These are phyloP conservation scores for Andrena fulva DNA, from an alignment of 2,888 invertebrate genomes.

Conservation along the genomic window DNA sequence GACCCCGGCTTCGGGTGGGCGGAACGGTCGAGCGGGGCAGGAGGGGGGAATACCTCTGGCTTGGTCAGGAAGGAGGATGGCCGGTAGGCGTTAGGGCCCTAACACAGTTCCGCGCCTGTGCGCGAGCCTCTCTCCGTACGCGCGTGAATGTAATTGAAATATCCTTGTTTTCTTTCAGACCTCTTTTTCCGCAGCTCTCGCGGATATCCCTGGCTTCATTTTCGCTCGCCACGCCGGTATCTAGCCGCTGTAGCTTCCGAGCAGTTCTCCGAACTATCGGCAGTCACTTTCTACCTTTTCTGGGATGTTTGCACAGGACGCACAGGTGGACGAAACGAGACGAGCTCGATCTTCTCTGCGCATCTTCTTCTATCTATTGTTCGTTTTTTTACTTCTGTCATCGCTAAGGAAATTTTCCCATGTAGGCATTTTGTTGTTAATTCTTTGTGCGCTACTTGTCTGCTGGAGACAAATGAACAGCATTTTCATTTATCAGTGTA, in stretches of 20 bases:
- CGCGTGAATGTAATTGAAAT: slow-evolving; percentile 58
- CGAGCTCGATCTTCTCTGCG: not conserved
- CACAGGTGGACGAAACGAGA: not conserved
- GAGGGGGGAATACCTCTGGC: slow-evolving; percentile 58
- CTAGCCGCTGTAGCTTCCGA: not conserved
- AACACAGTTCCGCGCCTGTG: slow-evolving; percentile 39
- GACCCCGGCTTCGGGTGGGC: slow-evolving; percentile 16
- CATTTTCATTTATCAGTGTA: not conserved
- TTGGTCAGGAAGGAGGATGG: slow-evolving; percentile 55
- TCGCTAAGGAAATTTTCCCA: not conserved
- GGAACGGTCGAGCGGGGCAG: slow-evolving; percentile 20
- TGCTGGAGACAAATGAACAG: slow-evolving; percentile 5
- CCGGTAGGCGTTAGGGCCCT: slow-evolving; percentile 57
- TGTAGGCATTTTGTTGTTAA: not conserved
- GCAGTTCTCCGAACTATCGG: not conserved
- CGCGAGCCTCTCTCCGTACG: slow-evolving; percentile 37
- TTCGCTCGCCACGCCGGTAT: not conserved
- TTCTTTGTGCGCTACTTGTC: not conserved
- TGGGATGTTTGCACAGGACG: not conserved
- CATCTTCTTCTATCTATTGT: not conserved
- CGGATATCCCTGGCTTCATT: not conserved
- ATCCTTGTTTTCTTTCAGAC: slow-evolving; percentile 36
- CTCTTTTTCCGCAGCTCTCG: not conserved
- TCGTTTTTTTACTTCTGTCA: not conserved
- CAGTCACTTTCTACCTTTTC: not conserved